Evolutionary conservation across 2,797 vertebrate species (phyloP).

Genomic region (Telmatherina bonti): DNA sequence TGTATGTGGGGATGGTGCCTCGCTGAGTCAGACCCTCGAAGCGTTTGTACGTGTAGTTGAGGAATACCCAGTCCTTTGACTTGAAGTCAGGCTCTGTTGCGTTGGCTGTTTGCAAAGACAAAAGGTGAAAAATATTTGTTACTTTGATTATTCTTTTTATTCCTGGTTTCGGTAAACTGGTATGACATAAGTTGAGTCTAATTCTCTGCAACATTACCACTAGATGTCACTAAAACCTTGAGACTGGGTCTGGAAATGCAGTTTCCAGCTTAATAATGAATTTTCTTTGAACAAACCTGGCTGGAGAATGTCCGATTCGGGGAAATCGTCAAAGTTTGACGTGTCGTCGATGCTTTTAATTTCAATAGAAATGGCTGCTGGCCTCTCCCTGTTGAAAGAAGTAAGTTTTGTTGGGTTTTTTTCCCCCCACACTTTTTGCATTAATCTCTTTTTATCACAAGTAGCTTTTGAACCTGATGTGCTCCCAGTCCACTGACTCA

Average conservation of each 20-base stretch:
- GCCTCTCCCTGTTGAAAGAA: conserved; percentile 87
- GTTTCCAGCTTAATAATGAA: neutral
- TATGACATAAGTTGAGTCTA: no score
- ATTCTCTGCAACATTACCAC: neutral
- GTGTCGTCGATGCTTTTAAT: conserved; percentile 98
- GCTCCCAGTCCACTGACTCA: conserved; percentile 97
- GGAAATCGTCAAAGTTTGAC: conserved; percentile 98
- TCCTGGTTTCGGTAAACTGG: no score
- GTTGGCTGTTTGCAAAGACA: conserved; percentile 84
- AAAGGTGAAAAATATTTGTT: conserved; percentile 3
- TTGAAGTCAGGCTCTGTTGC: conserved; percentile 96
- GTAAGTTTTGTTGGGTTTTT: neutral
- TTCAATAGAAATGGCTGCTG: conserved; percentile 96
- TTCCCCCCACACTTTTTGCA: neutral
- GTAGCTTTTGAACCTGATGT: conserved; percentile 89
- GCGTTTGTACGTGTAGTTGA: conserved; percentile 99
- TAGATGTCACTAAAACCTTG: conserved; percentile 8
- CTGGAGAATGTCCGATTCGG: conserved; percentile 96
- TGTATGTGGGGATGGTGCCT: conserved; percentile 96
- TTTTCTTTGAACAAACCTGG: conserved; percentile 83
- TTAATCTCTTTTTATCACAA: neutral
- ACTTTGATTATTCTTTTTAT: neutral
- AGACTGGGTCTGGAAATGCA: neutral
- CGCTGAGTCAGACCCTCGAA: conserved; percentile 97
- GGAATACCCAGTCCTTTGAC: conserved; percentile 99